Evolutionary conservation across 2,888 invertebrate species (phyloP), one percentile per base, ranked within the genome.

Genomic region (Linnaemya vulpina): DNA sequence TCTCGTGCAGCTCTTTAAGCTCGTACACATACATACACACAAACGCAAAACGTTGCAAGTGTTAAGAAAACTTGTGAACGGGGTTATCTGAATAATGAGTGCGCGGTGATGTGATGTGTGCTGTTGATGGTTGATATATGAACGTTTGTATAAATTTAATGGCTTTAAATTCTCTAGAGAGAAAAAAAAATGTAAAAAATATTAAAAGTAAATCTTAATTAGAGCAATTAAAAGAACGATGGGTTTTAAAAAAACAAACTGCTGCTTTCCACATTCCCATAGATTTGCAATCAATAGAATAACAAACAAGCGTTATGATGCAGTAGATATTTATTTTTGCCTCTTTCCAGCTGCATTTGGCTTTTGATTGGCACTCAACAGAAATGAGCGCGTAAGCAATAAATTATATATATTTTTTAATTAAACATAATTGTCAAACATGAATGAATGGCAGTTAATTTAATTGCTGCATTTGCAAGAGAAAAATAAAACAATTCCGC

Each of bases 121-220:
- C 30, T 75, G 43, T 35, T 75, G 53, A 43, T 65, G 35, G 35
- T 46, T 55, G 30, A 46, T 76, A 49, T 7, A 22, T 53, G 5
- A 3, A 5, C 30, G 30, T 30, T 30, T 30, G 30, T 30, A 60
- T 49, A 70, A 40, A 78, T 53, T 43, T 53, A 43, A 71, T 70
- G 70, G 35, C 62, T 78, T 77, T 38, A 51, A 68, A 51, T 43
- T 55, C 55, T 53, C 30, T 25, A 20, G 76, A 17, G 58, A 20
- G 46, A 22, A 35, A 30, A 55, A 51, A 62, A 65, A 40, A 13
- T 22, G 17, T 55, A n/a, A n/a, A 68, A 63, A 67, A 80, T 76
- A 80, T 71, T 67, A 81, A 73, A 73, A 77, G 76, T 80, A 80
- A 74, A 77, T 84, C 73, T 81, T 84, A 84, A 84, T 84, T 84